phyloP scores from a whole-genome alignment of 2,888 invertebrate species.

The Argynnis bischoffii region DNA sequence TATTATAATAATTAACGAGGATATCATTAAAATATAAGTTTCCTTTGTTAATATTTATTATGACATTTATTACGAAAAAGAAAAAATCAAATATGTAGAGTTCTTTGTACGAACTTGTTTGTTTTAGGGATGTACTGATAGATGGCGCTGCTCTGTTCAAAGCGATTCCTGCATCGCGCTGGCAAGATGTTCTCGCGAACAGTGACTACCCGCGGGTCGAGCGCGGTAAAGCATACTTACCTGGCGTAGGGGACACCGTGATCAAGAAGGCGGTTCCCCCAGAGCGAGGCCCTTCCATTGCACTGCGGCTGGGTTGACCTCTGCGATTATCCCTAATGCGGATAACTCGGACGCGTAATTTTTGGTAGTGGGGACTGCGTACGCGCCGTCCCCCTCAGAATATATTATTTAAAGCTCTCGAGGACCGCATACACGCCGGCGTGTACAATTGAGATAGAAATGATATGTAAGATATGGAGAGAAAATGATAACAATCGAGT shows the following conservation, averaged over 20 bases:
- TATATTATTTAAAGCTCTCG: no score
- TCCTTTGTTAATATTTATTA: no score
- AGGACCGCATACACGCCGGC: no score
- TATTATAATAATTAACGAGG: no score
- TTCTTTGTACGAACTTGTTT: neutral
- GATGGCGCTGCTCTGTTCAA: neutral
- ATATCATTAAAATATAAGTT: no score
- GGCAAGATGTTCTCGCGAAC: slow-evolving; percentile 12
- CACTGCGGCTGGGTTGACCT: slow-evolving; percentile 59
- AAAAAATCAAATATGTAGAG: neutral
- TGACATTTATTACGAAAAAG: no score
- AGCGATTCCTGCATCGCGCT: slow-evolving; percentile 28
- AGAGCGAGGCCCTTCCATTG: slow-evolving; percentile 56
- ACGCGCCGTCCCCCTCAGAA: slow-evolving; percentile 40
- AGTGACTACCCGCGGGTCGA: slow-evolving; percentile 4
- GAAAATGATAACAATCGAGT: no score
- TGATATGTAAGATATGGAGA: no score
- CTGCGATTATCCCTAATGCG: slow-evolving; percentile 59
- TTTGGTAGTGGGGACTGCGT: slow-evolving; percentile 59
- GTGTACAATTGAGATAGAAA: no score
- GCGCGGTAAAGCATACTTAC: slow-evolving; percentile 37
- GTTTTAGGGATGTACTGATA: neutral
- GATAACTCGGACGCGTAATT: slow-evolving; percentile 59
- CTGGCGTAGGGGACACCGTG: slow-evolving; percentile 55
- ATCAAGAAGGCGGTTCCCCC: slow-evolving; percentile 59